Evolutionary conservation across 2,113 vertebrate genomes (phyloP).

Genomic region (Chloropsis hardwickii): DNA sequence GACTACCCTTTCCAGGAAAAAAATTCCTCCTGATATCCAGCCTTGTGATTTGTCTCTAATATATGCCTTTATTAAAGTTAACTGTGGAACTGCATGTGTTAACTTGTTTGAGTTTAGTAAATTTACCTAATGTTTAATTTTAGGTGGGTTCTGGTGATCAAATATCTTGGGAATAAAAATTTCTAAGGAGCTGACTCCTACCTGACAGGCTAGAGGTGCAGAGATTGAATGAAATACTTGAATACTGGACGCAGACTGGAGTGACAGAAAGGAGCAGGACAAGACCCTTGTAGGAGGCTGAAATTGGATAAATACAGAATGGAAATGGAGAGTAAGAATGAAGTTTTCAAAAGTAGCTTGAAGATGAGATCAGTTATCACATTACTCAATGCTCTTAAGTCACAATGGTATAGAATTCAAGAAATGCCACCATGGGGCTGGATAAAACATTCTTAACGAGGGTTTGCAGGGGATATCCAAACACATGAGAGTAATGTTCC

Average conservation of each 20-base stretch:
- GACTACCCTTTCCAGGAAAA: neutral
- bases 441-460: neutral
- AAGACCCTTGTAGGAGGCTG: neutral
- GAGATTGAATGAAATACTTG: neutral
- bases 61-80: neutral
- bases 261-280: neutral
- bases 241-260: neutral
- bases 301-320: neutral
- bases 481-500: neutral
- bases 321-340: neutral
- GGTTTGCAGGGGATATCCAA: neutral
- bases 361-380: neutral
- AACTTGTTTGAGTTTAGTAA: neutral
- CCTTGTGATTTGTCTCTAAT: neutral
- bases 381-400: neutral
- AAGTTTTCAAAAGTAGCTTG: neutral
- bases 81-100: rapidly evolving
- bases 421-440: neutral
- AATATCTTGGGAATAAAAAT: neutral
- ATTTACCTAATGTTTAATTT: neutral
- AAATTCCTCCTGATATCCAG: neutral
- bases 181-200: neutral
- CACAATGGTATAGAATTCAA: neutral
- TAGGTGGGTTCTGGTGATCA: neutral
- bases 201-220: neutral